Conservation (phyloP, 2,888 invertebrate species). For the Clusia tigrina region DNA sequence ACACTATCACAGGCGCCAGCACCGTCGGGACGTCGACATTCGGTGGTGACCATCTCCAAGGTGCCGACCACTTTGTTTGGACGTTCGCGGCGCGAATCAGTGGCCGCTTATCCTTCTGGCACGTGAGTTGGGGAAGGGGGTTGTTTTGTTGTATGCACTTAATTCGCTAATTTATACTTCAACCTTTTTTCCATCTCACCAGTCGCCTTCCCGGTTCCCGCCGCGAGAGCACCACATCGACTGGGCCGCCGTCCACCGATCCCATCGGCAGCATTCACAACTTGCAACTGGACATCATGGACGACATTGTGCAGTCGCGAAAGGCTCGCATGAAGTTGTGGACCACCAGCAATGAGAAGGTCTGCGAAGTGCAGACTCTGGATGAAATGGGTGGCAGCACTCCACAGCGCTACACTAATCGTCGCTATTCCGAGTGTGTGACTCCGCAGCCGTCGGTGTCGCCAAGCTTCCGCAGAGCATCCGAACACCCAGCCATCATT, state of each 20-base stretch:
- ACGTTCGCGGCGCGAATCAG: conserved; percentile 80
- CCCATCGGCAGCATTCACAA: conserved; percentile 81
- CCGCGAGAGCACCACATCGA: conserved; percentile 62
- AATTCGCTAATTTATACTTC: conserved; percentile 36
- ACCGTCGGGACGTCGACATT: conserved; percentile 82
- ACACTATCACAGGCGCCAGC: conserved; percentile 79
- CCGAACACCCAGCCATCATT: conserved; percentile 73
- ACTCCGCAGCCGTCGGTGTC: conserved; percentile 64
- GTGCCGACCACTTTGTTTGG: conserved; percentile 81
- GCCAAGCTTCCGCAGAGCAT: conserved; percentile 72
- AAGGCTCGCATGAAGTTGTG: conserved; percentile 86
- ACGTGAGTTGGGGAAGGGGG: conserved; percentile 63
- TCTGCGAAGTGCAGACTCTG: conserved; percentile 83
- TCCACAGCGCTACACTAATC: conserved; percentile 71
- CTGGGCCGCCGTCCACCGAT: conserved; percentile 77
- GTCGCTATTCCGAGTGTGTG: conserved; percentile 78
- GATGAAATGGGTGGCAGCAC: conserved; percentile 71
- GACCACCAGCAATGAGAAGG: conserved; percentile 81
- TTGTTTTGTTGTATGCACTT: conserved; percentile 50
- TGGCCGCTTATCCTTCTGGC: conserved; percentile 76
- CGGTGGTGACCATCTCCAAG: conserved; percentile 85
- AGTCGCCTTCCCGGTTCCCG: conserved; percentile 60
- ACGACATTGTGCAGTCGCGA: conserved; percentile 83
- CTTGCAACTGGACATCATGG: conserved; percentile 86
- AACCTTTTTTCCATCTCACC: conserved; percentile 60